A percentile compares a stretch with the other conserved stretches of the same genome.
Evolutionary conservation across 92 coral and sea anemone genomes (phyloP).

Genomic region (Phenganax subtilis): DNA sequence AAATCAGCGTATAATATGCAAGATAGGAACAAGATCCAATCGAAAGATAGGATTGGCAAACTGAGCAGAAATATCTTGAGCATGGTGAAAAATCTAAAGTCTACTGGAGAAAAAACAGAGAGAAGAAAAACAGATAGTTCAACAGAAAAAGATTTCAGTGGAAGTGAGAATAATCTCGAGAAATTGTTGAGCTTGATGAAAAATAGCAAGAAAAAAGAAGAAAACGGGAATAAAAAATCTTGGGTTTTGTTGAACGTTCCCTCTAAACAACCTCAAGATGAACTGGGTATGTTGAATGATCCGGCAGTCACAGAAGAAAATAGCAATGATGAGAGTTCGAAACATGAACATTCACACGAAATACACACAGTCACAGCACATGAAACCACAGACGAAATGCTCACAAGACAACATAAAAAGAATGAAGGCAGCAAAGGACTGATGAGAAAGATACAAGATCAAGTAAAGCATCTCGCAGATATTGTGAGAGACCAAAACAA

Average conservation of each 20-base stretch:
- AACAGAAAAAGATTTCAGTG: neutral
- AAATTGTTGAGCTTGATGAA: conserved; percentile 8
- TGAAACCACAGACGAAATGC: neutral
- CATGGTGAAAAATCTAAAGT: conserved; percentile 9
- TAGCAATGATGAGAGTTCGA: neutral
- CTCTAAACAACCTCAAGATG: conserved; percentile 37
- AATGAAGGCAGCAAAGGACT: conserved; percentile 5
- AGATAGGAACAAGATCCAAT: neutral
- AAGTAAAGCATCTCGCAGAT: conserved; percentile 1
- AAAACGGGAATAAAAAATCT: conserved; percentile 74
- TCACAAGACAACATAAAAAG: neutral
- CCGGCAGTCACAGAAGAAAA: conserved; percentile 21
- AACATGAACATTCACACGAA: conserved; percentile 1
- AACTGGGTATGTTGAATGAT: conserved; percentile 35
- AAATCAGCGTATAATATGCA: neutral
- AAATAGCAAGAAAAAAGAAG: conserved; percentile 29
- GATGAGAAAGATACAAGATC: conserved; percentile 3
- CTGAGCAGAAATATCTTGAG: conserved; percentile 15
- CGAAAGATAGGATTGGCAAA: neutral
- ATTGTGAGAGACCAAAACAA: neutral
- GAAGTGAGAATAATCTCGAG: conserved; percentile 14
- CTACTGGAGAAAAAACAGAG: neutral
- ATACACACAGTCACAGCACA: neutral
- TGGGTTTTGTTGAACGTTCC: conserved; percentile 97
- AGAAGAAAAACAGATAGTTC: neutral